Conservation (phyloP, 2,888 invertebrate species). For the Campoplex nolae region DNA sequence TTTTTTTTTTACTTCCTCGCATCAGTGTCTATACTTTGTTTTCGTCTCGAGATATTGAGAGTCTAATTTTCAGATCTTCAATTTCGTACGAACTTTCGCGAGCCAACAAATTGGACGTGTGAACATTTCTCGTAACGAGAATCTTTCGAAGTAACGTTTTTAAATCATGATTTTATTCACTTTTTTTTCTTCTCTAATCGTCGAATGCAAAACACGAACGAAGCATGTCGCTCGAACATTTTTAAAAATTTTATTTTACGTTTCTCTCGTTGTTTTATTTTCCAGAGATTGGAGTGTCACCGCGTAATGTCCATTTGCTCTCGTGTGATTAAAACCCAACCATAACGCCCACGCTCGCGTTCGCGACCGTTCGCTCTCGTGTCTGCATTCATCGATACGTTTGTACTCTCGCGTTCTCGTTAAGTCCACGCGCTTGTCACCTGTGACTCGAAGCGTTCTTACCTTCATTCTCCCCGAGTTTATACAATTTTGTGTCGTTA, state of each 20-base stretch:
- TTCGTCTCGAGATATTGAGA: background rate
- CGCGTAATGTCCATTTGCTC: background rate
- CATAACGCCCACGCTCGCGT: constrained; percentile 67
- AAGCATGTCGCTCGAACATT: background rate
- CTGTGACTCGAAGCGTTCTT: constrained; percentile 62
- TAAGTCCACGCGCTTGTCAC: constrained; percentile 71
- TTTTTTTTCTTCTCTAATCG: background rate
- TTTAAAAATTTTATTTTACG: background rate
- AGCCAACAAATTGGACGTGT: background rate
- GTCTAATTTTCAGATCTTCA: background rate
- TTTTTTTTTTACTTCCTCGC: background rate
- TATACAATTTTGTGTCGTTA: constrained; percentile 25
- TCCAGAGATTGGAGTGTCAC: background rate
- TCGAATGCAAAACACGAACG: background rate
- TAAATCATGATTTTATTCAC: background rate
- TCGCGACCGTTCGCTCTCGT: constrained; percentile 42
- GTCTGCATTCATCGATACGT: constrained; percentile 41
- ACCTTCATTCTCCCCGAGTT: constrained; percentile 42
- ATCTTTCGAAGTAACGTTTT: background rate
- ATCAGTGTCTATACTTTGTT: background rate
- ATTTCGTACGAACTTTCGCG: background rate
- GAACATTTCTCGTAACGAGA: background rate
- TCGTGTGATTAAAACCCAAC: constrained; percentile 51
- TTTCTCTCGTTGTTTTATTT: background rate
- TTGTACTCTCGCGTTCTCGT: constrained; percentile 65